Conservation (phyloP, 2,113 vertebrate genomes). For the Redunca redunca region DNA sequence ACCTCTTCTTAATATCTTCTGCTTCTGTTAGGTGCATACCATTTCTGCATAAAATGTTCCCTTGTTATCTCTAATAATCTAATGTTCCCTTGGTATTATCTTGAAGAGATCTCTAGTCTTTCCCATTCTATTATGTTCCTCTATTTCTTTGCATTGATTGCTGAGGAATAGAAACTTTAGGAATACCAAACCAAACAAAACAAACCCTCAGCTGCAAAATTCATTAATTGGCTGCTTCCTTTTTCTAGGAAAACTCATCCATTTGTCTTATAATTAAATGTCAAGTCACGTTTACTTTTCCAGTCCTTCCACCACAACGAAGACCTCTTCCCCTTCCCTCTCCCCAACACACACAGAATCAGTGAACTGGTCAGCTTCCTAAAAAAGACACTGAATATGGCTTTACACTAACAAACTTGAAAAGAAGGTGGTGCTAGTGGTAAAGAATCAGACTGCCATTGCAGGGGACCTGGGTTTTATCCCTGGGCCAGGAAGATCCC, state of each 20-base stretch:
- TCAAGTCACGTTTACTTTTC: background rate
- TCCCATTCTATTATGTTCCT: background rate
- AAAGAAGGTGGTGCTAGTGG: background rate
- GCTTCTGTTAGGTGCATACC: background rate
- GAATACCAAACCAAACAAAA: background rate
- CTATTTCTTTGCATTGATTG: background rate
- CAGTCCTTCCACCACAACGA: background rate
- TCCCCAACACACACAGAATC: rapidly evolving
- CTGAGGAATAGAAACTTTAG: background rate
- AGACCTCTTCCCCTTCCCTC: rapidly evolving
- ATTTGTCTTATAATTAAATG: background rate
- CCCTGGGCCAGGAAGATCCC: background rate
- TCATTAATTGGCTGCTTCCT: background rate
- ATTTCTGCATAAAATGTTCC: background rate
- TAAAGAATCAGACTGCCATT: background rate
- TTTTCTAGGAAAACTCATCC: background rate
- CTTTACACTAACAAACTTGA: background rate
- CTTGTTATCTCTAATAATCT: background rate
- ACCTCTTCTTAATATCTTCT: background rate
- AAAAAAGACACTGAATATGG: background rate
- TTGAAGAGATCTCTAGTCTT: background rate
- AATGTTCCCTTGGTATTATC: background rate
- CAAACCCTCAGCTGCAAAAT: background rate
- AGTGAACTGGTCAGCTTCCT: background rate
- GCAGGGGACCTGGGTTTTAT: background rate